Evolutionary conservation across 2,113 vertebrate species (phyloP), one percentile per base, ranked within the genome.

Genomic region (Vicugna pacos): DNA sequence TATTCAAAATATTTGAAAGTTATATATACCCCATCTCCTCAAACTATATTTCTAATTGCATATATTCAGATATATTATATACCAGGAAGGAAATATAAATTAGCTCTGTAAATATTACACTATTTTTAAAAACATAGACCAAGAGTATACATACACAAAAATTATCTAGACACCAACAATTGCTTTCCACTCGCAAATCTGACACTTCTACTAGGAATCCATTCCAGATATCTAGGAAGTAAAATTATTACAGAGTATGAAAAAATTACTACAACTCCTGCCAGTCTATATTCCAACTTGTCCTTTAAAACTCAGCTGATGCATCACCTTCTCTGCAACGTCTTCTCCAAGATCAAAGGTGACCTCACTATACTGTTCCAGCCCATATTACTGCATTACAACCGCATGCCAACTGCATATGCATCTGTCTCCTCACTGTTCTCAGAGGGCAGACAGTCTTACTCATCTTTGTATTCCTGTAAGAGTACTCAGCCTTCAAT

Each of bases 51-150:
- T 89, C 22, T 87, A 93, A 91, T n/a, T 84, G 30, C 1, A 54
- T 32, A 12, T 80, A 80, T 38, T 87, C 30, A 90, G 87, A 81
- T 80, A 90, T 35, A 73, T 1, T 38, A 89, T 46, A 30, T 30
- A 62, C 17, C 35, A 96, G 13, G 92, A 77, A 91, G 17, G 13
- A 92, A 92, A 89, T 54, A 32, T 30, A 96, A 92, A 38, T 65
- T 93, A 93, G 82, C 15, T 86, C 38, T 85, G 11, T 35, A 96
- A 77, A 87, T 60, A 60, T n/a, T 52, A 80, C 1, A 90, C 4
- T 82, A 82, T 56, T 92, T 93, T 95, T 67, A 60, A 56, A 91
- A 38, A 35, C 22, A 86, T 22, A 42, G 17, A 70, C 8, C 16
- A 84, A 17, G n/a, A 89, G 22, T 54, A 70, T 17, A 7, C 8